Base-by-base conservation (phyloP, 2,888 invertebrate genomes). In the Eupithecia subumbrata region DNA sequence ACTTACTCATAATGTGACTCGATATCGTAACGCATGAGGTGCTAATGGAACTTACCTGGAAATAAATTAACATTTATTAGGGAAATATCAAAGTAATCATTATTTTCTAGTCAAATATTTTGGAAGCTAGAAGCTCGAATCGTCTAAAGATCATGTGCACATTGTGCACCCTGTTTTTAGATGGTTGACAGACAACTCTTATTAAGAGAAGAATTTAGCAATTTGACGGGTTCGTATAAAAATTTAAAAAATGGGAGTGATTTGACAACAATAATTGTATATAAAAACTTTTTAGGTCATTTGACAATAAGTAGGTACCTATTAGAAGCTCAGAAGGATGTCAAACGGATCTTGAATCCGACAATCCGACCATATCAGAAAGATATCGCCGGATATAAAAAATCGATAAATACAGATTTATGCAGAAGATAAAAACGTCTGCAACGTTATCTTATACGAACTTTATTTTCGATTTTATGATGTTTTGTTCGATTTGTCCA, bases 21-120 rank as follows among this genome's bases (percentile, higher is more conserved):
- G 80, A 78, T 82, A 82, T 76, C 78, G 72, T 78, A 81, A 83
- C 79, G 75, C 76, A 81, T 79, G 80, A 56, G 69, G 30, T 45
- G 66, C 60, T 75, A 77, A 76, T 79, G 75, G 72, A 63, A 85
- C 86, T 86, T 86, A 86, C 86, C 86, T 86, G 86, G 48, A 83
- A 85, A 80, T 70, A 76, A 80, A 81, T 18, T 37, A 71, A 69
- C n/a, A 64, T 37, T 64, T 68, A 30, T 69, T 40, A 69, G 18
- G 60, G 63, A 56, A 22, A 22, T 56, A 22, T 56, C 12, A 48
- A 48, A 18, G 52, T n/a, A n/a, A 43, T 43, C 43, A 8, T 52
- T n/a, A n/a, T 52, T 52, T n/a, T 52, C 8, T 18, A 16, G 7
- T 18, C 16, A 48, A 18, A 18, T 52, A n/a, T 52, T 52, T 18